Conservation (phyloP, 2,888 invertebrate genomes). For the Mactromeris polynyma region DNA sequence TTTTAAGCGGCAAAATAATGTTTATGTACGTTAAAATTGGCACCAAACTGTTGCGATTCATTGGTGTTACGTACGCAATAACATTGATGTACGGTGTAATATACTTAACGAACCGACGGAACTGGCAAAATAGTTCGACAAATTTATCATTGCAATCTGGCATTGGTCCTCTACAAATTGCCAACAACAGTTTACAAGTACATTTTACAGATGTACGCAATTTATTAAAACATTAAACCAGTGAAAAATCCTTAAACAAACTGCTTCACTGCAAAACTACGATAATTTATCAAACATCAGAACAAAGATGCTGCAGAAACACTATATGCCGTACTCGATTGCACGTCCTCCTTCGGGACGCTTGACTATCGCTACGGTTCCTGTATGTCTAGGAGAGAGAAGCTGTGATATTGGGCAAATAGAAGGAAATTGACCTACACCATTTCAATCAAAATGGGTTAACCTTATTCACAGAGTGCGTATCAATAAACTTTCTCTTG, state of each 20-base stretch:
- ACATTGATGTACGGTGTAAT: neutral
- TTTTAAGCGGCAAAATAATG: too few species aligned
- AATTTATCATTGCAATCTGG: neutral
- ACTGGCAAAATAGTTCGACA: neutral
- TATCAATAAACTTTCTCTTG: conserved; percentile 3
- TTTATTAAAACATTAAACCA: neutral
- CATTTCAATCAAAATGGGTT: conserved; percentile 10
- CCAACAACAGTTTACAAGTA: neutral
- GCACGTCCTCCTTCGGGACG: neutral
- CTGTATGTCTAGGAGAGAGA: neutral
- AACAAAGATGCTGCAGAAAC: neutral
- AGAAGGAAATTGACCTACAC: conserved; percentile 5
- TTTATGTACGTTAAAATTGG: too few species aligned
- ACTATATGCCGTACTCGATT: neutral
- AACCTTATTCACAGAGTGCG: neutral
- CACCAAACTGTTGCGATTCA: too few species aligned
- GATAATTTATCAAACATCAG: neutral
- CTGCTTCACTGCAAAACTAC: neutral
- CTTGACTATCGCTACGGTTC: neutral
- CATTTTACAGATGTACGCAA: neutral
- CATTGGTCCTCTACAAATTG: neutral
- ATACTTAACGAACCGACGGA: neutral
- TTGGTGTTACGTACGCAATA: neutral
- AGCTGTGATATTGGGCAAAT: neutral
- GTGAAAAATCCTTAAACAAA: neutral